Conservation (phyloP, 2,888 invertebrate genomes). For the Drosophila mimetica region DNA sequence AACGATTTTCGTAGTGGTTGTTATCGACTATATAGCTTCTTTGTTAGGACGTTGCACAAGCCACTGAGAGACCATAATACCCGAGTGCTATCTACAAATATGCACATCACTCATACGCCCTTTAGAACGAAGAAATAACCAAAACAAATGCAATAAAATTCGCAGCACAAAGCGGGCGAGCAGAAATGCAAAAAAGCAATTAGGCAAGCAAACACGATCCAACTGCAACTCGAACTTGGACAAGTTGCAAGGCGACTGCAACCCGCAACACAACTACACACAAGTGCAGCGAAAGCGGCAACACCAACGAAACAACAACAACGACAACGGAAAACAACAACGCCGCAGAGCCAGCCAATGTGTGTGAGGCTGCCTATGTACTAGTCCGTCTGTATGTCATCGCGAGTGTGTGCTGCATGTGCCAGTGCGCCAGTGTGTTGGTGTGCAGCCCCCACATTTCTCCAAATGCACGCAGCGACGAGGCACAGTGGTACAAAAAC, state of each 20-base stretch:
- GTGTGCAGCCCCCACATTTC: slow-evolving; percentile 79
- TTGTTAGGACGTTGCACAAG: slow-evolving; percentile 11
- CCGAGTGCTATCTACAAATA: slow-evolving; percentile 1
- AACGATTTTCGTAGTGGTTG: background rate
- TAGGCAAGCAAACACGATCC: slow-evolving; percentile 41
- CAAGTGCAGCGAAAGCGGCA: slow-evolving; percentile 37
- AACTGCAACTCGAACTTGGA: slow-evolving; percentile 51
- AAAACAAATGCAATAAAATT: slow-evolving; percentile 52
- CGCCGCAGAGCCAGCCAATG: slow-evolving; percentile 66
- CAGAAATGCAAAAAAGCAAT: slow-evolving; percentile 23
- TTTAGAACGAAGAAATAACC: slow-evolving; percentile 43
- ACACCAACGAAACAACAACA: slow-evolving; percentile 34
- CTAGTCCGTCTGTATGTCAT: slow-evolving; percentile 47
- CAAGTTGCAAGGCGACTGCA: slow-evolving; percentile 53
- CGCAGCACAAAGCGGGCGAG: slow-evolving; percentile 25
- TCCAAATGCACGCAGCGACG: slow-evolving; percentile 67
- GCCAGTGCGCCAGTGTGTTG: slow-evolving; percentile 20
- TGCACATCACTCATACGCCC: slow-evolving; percentile 42
- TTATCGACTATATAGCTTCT: background rate
- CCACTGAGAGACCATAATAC: background rate
- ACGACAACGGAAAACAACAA: slow-evolving; percentile 20
- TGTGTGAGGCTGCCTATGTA: slow-evolving; percentile 76
- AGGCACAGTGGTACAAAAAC: slow-evolving; percentile 25
- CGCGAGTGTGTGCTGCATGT: slow-evolving; percentile 21
- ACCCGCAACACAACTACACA: slow-evolving; percentile 19